Conservation (phyloP, 2,888 invertebrate genomes). For the Amphimallon solstitiale region DNA sequence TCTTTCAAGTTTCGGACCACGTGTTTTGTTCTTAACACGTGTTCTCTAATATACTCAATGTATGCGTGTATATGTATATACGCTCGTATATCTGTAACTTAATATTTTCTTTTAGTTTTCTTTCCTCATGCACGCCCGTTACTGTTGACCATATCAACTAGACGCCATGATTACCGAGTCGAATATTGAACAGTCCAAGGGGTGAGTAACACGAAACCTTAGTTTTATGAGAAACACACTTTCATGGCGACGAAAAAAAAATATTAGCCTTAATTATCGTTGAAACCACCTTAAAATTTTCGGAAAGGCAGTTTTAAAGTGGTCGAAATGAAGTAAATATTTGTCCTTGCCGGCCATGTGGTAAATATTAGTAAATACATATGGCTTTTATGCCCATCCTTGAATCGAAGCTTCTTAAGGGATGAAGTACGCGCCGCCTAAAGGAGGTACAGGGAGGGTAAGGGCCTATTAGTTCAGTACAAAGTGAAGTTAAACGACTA, state of each 20-base stretch:
- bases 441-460: constrained; percentile 44
- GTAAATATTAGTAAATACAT: constrained; percentile 58
- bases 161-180: too few species aligned
- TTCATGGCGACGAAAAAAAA: constrained; percentile 44
- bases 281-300: constrained; percentile 38
- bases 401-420: constrained; percentile 49
- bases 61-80: constrained; percentile 3
- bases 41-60: constrained; percentile 48
- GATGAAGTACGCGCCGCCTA: constrained; percentile 42
- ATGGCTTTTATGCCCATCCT: constrained; percentile 54
- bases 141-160: constrained; percentile 1
- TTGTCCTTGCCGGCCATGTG: constrained; percentile 55
- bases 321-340: constrained; percentile 52
- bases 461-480: constrained; percentile 41
- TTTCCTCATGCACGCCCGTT: constrained; percentile 18
- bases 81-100: constrained; percentile 42
- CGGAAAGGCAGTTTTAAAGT: constrained; percentile 12
- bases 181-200: constrained; percentile 1
- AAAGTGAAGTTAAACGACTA: constrained; percentile 39
- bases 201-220: constrained; percentile 48
- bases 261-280: constrained; percentile 47
- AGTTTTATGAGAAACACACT: constrained; percentile 50
- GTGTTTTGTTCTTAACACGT: constrained; percentile 48
- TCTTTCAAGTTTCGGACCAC: constrained; percentile 36
- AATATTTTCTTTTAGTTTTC: constrained; percentile 46